These are phyloP conservation scores for Drosophila robusta DNA, from an alignment of 2,888 invertebrate species.

Conservation along the genomic window DNA sequence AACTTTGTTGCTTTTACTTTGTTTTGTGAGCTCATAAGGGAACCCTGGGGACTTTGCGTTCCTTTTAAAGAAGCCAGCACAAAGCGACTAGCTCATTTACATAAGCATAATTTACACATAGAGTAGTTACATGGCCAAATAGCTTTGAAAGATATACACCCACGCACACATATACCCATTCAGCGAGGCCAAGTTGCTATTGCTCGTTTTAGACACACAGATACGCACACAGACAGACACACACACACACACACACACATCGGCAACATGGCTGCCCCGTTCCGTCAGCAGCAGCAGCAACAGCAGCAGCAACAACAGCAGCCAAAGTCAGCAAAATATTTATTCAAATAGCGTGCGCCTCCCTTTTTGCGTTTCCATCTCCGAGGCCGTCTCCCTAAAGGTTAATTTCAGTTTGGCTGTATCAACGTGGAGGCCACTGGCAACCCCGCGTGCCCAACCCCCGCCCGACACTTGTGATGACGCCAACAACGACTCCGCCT, in stretches of 20 bases:
- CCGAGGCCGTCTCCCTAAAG: constrained; percentile 62
- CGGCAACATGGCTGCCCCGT: constrained; percentile 28
- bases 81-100: constrained; percentile 73
- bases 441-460: constrained; percentile 26
- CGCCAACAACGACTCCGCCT: constrained; percentile 42
- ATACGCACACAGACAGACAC: constrained; percentile 18
- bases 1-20: constrained; percentile 63
- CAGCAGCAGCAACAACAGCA: constrained; percentile 43
- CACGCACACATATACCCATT: constrained; percentile 20
- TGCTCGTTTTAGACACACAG: constrained; percentile 30
- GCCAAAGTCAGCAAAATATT: constrained; percentile 82
- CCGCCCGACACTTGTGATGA: constrained; percentile 31
- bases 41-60: constrained; percentile 37
- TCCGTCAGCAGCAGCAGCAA: constrained; percentile 11
- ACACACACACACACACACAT: constrained; percentile 16
- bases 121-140: constrained; percentile 71
- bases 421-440: constrained; percentile 43
- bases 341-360: constrained; percentile 82
- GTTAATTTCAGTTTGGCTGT: constrained; percentile 80
- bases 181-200: constrained; percentile 22
- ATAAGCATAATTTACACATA: constrained; percentile 82
- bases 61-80: constrained; percentile 43
- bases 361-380: constrained; percentile 12
- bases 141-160: constrained; percentile 38
- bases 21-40: constrained; percentile 28